A percentile compares a stretch with the other conserved stretches of the same genome.
phyloP scores from a whole-genome alignment of 2,797 vertebrate species.

The Aldrovandia affinis region DNA sequence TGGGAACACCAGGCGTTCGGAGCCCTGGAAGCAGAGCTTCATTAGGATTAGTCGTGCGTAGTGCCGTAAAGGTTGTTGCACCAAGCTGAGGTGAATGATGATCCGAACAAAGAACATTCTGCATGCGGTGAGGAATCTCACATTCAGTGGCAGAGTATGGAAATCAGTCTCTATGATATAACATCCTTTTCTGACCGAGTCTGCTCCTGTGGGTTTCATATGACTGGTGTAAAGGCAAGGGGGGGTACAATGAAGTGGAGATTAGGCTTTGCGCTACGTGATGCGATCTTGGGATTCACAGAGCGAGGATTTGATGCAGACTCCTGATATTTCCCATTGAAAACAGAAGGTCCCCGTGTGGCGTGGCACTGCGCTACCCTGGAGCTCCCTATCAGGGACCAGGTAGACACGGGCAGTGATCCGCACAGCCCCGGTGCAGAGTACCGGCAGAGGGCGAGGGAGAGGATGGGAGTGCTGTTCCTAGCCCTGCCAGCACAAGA shows the following conservation, averaged over 20 bases:
- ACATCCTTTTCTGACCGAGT: constrained; percentile 26
- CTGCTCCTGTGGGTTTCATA: constrained; percentile 24
- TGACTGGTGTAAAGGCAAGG: constrained; percentile 29
- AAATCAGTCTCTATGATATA: constrained; percentile 40
- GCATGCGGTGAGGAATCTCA: constrained; percentile 16
- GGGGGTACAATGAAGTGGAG: not conserved
- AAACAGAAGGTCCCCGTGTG: not conserved
- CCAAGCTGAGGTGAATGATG: constrained; percentile 32
- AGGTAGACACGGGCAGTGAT: not conserved
- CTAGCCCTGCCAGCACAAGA: not conserved
- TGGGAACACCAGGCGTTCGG: not conserved
- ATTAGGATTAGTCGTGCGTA: constrained; percentile 18
- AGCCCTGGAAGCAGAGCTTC: not conserved
- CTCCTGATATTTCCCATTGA: not conserved
- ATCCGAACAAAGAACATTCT: constrained; percentile 43
- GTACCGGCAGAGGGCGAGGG: not conserved
- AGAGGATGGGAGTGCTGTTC: not conserved
- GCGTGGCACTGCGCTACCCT: not conserved
- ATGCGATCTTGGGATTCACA: not conserved
- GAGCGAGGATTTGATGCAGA: not conserved
- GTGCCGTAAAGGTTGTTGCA: constrained; percentile 26
- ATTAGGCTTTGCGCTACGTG: not conserved
- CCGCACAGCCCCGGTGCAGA: not conserved
- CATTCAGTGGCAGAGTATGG: constrained; percentile 24
- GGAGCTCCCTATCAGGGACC: not conserved